Conservation (phyloP, 2,797 vertebrate genomes). For the Mionectes olivaceus region DNA sequence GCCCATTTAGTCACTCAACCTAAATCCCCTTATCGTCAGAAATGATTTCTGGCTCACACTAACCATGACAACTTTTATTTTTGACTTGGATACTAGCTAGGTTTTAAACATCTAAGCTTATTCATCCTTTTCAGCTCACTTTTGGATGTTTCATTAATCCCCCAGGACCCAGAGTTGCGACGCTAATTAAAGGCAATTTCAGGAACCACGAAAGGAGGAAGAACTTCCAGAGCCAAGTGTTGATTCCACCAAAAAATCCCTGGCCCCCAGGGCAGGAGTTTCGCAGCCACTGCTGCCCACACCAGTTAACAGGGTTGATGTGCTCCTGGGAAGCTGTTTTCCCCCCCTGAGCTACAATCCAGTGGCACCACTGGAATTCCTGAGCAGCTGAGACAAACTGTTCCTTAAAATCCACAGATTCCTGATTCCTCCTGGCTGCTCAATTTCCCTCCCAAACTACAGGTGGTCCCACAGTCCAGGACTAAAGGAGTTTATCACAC, state of each 20-base stretch:
- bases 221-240: not conserved
- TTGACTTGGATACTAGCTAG: not conserved
- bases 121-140: not conserved
- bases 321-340: not conserved
- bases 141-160: not conserved
- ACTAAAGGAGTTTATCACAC: not conserved
- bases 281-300: not conserved
- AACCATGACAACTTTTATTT: not conserved
- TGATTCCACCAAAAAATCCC: rapidly evolving
- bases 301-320: not conserved
- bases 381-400: not conserved
- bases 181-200: not conserved
- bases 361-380: not conserved
- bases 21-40: not conserved
- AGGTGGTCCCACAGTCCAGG: not conserved
- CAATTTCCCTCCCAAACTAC: not conserved
- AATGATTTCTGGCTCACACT: not conserved
- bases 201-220: not conserved
- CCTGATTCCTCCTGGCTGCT: not conserved
- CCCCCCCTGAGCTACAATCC: not conserved
- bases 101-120: not conserved
- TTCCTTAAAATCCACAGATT: conserved; percentile 10
- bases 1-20: not conserved
- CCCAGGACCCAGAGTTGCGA: not conserved
- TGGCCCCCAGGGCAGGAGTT: not conserved